Conservation (phyloP, 2,797 vertebrate genomes). For the Liparis tanakae region DNA sequence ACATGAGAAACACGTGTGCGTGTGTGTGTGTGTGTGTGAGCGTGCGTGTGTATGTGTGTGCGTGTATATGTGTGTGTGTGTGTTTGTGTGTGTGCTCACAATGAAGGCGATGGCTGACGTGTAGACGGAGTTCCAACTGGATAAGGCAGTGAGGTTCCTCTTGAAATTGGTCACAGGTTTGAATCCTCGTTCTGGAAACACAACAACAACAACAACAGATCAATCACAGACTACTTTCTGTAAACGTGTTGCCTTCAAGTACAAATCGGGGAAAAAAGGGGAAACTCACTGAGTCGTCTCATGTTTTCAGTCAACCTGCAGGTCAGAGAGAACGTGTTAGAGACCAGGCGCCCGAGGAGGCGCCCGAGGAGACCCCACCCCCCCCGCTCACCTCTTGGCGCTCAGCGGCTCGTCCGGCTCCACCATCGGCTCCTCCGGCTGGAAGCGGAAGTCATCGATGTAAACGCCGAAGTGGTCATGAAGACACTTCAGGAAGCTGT, state of each 20-base stretch:
- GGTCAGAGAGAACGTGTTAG: conserved; percentile 42
- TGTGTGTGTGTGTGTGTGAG: neutral
- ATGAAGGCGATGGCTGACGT: conserved; percentile 97
- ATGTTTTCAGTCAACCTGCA: conserved; percentile 95
- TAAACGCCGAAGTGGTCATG: conserved; percentile 89
- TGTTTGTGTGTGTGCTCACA: conserved; percentile 82
- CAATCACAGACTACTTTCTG: conserved; percentile 4
- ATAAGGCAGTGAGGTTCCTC: conserved; percentile 96
- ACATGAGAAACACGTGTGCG: too few relatives aligned
- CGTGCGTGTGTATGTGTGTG: neutral
- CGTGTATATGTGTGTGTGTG: neutral
- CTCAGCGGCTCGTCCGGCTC: conserved; percentile 92
- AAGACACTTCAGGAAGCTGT: conserved; percentile 89
- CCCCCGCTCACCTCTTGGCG: conserved; percentile 84
- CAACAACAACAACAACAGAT: neutral
- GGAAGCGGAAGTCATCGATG: conserved; percentile 94
- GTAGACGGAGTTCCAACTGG: conserved; percentile 96
- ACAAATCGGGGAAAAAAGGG: neutral
- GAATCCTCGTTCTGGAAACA: conserved; percentile 90
- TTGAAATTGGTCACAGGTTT: conserved; percentile 95
- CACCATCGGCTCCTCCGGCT: conserved; percentile 89
- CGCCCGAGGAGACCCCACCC: too few relatives aligned
- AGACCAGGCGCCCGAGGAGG: neutral
- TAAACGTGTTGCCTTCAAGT: neutral
- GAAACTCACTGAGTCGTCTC: conserved; percentile 94